phyloP scores from a whole-genome alignment of 2,113 vertebrate genomes.

The Tamias sibiricus region DNA sequence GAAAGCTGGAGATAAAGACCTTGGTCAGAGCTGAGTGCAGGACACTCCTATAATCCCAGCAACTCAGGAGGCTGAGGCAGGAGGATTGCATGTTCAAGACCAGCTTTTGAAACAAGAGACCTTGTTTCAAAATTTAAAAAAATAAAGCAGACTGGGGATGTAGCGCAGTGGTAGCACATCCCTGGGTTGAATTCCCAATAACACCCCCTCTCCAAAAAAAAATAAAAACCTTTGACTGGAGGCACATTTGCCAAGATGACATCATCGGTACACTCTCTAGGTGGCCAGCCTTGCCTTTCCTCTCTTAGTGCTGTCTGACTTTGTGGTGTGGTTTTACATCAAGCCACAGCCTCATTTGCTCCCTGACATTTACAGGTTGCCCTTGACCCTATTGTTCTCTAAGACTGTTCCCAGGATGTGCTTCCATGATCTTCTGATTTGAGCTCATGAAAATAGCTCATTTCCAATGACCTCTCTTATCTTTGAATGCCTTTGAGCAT shows the following conservation, averaged over 20 bases:
- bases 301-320: not conserved
- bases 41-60: too few species aligned
- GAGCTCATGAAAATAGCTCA: not conserved
- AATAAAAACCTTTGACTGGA: too few species aligned
- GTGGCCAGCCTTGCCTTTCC: not conserved
- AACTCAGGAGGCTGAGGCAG: too few species aligned
- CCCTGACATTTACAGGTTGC: not conserved
- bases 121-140: too few species aligned
- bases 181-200: too few species aligned
- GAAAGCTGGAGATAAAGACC: not conserved
- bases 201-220: too few species aligned
- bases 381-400: not conserved
- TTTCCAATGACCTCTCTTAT: not conserved
- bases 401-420: not conserved
- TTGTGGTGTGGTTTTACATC: not conserved
- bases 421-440: not conserved
- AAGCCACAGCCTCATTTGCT: not conserved
- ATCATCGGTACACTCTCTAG: fast-evolving
- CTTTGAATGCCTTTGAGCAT: not conserved
- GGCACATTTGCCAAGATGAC: not conserved
- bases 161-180: too few species aligned
- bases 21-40: not conserved
- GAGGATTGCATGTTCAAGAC: too few species aligned
- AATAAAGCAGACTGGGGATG: too few species aligned
- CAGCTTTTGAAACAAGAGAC: too few species aligned